A percentile compares a stretch with the other conserved stretches of the same genome.
phyloP scores from a whole-genome alignment of 2,797 vertebrate species.

The Buphagus erythrorhynchus region DNA sequence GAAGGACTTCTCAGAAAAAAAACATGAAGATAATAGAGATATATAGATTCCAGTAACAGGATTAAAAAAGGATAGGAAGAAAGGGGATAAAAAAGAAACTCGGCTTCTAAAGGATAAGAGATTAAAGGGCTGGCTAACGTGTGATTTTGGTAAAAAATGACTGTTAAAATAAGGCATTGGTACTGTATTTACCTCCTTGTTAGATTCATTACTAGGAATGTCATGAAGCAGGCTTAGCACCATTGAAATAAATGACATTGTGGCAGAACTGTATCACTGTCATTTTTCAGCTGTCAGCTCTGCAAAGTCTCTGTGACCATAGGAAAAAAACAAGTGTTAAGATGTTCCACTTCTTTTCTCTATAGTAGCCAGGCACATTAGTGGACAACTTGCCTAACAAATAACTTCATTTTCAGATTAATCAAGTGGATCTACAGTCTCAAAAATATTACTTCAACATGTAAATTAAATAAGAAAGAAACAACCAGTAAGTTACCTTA shows the following conservation, averaged over 20 bases:
- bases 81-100: fast-evolving
- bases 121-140: not conserved
- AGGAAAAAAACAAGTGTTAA: not conserved
- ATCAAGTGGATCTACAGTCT: not conserved
- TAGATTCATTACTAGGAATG: slow-evolving; percentile 34
- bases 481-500: not conserved
- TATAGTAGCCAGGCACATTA: not conserved
- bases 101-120: not conserved
- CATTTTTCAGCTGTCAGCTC: slow-evolving; percentile 35
- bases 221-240: not conserved
- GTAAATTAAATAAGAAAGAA: not conserved
- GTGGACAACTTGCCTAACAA: not conserved
- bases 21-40: not conserved
- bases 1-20: slow-evolving; percentile 41
- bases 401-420: not conserved
- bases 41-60: not conserved
- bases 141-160: slow-evolving; percentile 26
- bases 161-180: not conserved
- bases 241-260: slow-evolving; percentile 35
- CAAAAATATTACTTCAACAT: not conserved
- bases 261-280: not conserved
- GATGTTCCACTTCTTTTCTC: not conserved
- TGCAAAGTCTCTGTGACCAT: not conserved
- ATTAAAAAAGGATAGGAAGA: not conserved
- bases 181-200: slow-evolving; percentile 17